A percentile compares a stretch with the other conserved stretches of the same genome.
Conservation (phyloP, 1,140 invertebrate species). For the Daktulosphaira vitifoliae region DNA sequence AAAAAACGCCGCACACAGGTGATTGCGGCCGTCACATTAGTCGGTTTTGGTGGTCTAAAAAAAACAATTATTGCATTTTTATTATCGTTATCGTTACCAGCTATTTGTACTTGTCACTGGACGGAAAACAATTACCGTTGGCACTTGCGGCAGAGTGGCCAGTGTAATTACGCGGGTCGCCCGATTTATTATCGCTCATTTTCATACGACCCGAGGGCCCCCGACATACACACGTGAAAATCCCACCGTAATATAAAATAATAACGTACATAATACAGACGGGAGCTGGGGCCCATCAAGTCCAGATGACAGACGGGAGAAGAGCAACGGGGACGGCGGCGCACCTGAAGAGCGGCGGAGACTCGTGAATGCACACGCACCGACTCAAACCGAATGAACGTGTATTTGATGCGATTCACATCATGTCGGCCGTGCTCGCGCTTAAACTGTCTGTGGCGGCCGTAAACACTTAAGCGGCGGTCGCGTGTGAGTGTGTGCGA, state of each 20-base stretch:
- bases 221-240: background rate
- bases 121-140: constrained; percentile 25
- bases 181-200: constrained; percentile 17
- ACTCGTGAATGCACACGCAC: background rate
- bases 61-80: constrained; percentile 32
- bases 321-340: background rate
- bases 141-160: background rate
- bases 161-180: constrained; percentile 15
- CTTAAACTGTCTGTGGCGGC: constrained; percentile 13
- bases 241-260: background rate
- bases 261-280: background rate
- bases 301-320: constrained; percentile 11
- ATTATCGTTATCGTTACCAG: constrained; percentile 15
- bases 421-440: too few species aligned
- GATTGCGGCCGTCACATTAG: too few species aligned
- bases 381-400: background rate
- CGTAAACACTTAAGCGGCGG: background rate
- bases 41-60: background rate
- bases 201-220: background rate
- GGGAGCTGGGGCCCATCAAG: background rate
- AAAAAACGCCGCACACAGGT: too few species aligned
- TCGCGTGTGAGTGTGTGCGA: background rate
- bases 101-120: constrained; percentile 32
- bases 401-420: too few species aligned
- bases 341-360: background rate